Percentiles rank a stretch among this genome's conserved stretches.
phyloP scores from a whole-genome alignment of 1,140 invertebrate genomes.

The Drosophila leontia region DNA sequence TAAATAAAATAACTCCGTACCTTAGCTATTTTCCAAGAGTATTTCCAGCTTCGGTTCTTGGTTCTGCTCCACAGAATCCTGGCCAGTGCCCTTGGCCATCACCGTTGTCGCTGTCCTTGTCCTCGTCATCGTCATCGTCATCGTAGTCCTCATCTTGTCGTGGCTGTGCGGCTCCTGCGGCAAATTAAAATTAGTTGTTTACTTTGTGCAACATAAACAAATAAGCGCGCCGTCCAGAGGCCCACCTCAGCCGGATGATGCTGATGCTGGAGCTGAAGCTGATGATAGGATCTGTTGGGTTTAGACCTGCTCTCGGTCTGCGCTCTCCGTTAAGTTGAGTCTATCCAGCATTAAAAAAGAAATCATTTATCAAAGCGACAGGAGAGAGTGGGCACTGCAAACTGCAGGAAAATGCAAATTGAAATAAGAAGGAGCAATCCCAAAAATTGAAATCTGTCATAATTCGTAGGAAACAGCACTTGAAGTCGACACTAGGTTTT shows the following conservation, averaged over 20 bases:
- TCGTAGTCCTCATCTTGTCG: constrained; percentile 45
- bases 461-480: constrained; percentile 10
- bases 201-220: constrained; percentile 81
- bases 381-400: constrained; percentile 1
- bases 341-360: constrained; percentile 64
- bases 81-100: constrained; percentile 35
- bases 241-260: constrained; percentile 24
- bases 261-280: constrained; percentile 21
- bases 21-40: constrained; percentile 22
- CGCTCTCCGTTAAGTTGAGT: constrained; percentile 40
- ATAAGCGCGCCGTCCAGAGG: constrained; percentile 65
- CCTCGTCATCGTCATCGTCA: constrained; percentile 4
- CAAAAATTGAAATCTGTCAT: constrained; percentile 43
- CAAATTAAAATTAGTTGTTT: constrained; percentile 83
- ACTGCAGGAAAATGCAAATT: constrained; percentile 47
- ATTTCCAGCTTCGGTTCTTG: constrained; percentile 31
- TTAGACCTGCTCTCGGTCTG: constrained; percentile 1
- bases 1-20: neutral
- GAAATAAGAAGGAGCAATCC: constrained; percentile 29
- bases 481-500: constrained; percentile 10
- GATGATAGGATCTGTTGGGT: constrained; percentile 23
- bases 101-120: constrained; percentile 18
- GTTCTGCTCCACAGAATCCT: neutral
- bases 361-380: constrained; percentile 55
- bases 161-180: constrained; percentile 75